phyloP scores from a whole-genome alignment of 2,888 invertebrate species.

The Morpho helenor region DNA sequence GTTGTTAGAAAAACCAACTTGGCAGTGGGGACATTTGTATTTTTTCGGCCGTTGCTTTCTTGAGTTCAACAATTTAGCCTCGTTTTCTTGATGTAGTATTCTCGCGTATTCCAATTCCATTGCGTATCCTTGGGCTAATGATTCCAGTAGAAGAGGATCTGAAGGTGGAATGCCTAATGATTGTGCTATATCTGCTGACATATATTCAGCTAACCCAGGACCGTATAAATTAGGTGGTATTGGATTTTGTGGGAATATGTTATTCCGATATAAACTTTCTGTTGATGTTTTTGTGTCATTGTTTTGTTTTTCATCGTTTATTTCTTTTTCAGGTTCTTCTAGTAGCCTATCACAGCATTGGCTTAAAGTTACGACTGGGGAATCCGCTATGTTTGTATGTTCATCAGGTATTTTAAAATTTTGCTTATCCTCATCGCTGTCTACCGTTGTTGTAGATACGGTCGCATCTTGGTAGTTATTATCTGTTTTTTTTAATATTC shows the following conservation, averaged over 20 bases:
- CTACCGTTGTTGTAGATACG: conserved; percentile 76
- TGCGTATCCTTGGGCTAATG: conserved; percentile 76
- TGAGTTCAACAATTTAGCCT: conserved; percentile 82
- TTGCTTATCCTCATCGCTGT: conserved; percentile 43
- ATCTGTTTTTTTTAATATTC: conserved; percentile 56
- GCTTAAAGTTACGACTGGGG: conserved; percentile 60
- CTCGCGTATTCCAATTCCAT: conserved; percentile 85
- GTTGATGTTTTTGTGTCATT: conserved; percentile 22
- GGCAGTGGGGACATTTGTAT: conserved; percentile 93
- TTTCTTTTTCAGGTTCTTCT: conserved; percentile 38
- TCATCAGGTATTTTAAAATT: conserved; percentile 2
- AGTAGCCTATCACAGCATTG: conserved; percentile 63
- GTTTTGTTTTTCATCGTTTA: conserved; percentile 31
- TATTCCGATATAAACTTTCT: conserved; percentile 22
- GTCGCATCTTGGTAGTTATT: conserved; percentile 76
- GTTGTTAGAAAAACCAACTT: conserved; percentile 95
- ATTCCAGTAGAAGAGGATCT: conserved; percentile 70
- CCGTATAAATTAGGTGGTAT: conserved; percentile 36
- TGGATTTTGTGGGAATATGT: conserved; percentile 11
- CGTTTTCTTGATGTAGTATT: conserved; percentile 85
- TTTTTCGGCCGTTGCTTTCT: conserved; percentile 92
- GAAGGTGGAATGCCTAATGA: conserved; percentile 67
- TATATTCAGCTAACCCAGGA: conserved; percentile 53
- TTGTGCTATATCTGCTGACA: conserved; percentile 67
- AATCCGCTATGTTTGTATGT: conserved; percentile 33